These are phyloP conservation scores for Trissolcus japonicus DNA, from an alignment of 2,888 invertebrate species.

Conservation along the genomic window DNA sequence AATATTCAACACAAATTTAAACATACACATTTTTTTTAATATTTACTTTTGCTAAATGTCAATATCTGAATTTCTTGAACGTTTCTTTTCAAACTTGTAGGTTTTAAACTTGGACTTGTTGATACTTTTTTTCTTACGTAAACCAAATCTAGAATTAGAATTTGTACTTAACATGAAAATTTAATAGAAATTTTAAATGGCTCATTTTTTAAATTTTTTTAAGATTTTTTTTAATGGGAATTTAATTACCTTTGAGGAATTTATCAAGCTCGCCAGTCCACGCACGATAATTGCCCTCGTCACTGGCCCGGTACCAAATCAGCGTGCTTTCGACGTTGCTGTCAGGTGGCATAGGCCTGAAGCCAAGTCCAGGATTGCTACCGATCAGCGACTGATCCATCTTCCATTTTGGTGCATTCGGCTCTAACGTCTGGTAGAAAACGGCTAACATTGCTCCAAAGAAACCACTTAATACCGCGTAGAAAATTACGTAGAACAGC, in stretches of 20 bases:
- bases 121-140: too few species aligned
- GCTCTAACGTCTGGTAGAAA: constrained; percentile 94
- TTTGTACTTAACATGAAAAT: too few species aligned
- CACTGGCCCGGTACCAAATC: constrained; percentile 92
- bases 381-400: constrained; percentile 91
- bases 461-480: constrained; percentile 93
- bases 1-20: too few species aligned
- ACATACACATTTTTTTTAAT: too few species aligned
- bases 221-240: background rate
- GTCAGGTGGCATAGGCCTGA: constrained; percentile 96
- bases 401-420: constrained; percentile 92
- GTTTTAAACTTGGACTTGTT: too few species aligned
- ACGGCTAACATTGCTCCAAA: constrained; percentile 95
- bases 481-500: constrained; percentile 97
- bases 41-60: too few species aligned
- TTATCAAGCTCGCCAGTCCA: constrained; percentile 87
- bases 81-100: too few species aligned
- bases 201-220: too few species aligned
- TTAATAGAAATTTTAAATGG: too few species aligned
- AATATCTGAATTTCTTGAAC: too few species aligned
- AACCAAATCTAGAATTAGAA: too few species aligned
- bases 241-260: constrained; percentile 85
- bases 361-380: constrained; percentile 97
- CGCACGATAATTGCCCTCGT: constrained; percentile 86
- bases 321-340: constrained; percentile 96